phyloP scores from a whole-genome alignment of 2,888 invertebrate species.

The Ligdia adustata region DNA sequence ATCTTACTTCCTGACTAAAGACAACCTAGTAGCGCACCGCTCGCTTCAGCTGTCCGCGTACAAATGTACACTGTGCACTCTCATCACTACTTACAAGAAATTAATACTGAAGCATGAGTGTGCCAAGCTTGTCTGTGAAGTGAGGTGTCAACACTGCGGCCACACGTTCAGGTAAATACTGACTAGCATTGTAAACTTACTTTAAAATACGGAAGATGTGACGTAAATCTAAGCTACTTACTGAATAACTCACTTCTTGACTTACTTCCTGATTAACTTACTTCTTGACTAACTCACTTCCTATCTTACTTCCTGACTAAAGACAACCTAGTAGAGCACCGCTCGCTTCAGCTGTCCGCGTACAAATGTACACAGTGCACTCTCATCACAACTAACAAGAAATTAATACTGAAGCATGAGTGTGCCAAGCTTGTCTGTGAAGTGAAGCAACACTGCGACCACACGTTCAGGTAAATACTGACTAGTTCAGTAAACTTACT shows the following conservation, averaged over 20 bases:
- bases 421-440: conserved; percentile 19
- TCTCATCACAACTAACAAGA: conserved; percentile 49
- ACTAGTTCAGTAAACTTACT: too few species aligned
- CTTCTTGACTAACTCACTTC: too few species aligned
- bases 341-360: conserved; percentile 51
- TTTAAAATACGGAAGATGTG: too few species aligned
- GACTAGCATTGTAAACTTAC: too few species aligned
- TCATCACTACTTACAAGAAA: conserved; percentile 50
- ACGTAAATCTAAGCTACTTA: too few species aligned
- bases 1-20: conserved; percentile 60
- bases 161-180: too few species aligned
- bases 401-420: conserved; percentile 51
- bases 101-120: conserved; percentile 51
- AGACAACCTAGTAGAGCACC: conserved; percentile 58
- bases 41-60: conserved; percentile 55
- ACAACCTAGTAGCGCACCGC: conserved; percentile 56
- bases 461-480: too few species aligned
- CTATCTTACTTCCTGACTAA: conserved; percentile 59
- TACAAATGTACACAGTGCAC: conserved; percentile 56
- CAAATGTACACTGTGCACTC: conserved; percentile 51
- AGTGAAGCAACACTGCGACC: too few species aligned
- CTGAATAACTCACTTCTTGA: too few species aligned
- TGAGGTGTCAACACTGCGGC: too few species aligned
- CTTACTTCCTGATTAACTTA: too few species aligned
- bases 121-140: conserved; percentile 8